These are phyloP conservation scores for Charina bottae DNA, from an alignment of 2,113 vertebrate species.

Conservation along the genomic window DNA sequence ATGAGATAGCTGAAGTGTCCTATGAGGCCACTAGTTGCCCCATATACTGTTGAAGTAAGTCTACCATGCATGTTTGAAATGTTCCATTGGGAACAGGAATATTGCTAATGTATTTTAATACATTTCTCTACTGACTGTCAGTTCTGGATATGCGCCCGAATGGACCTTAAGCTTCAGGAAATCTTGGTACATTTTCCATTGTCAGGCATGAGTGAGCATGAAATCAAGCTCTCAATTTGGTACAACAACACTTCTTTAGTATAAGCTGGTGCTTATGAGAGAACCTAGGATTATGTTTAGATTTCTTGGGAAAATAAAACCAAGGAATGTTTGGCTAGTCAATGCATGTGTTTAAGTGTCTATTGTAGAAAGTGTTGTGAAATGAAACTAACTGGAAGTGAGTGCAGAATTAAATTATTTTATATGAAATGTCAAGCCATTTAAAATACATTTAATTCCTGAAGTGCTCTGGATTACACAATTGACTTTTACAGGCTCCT, in stretches of 20 bases:
- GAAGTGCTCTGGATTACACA: slow-evolving; percentile 29
- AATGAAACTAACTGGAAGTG: slow-evolving; percentile 16
- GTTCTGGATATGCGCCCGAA: not conserved
- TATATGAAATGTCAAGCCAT: slow-evolving; percentile 25
- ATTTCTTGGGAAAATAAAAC: not conserved
- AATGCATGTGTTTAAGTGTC: not conserved
- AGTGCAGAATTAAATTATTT: slow-evolving; percentile 44
- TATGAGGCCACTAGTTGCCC: not conserved
- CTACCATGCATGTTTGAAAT: not conserved
- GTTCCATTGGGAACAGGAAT: not conserved
- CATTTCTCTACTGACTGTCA: not conserved
- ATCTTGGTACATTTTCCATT: not conserved
- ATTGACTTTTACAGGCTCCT: slow-evolving; percentile 29
- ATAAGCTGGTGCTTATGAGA: not conserved
- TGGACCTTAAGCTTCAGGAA: not conserved
- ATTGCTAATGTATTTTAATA: not conserved
- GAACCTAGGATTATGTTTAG: not conserved
- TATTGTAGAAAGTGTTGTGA: slow-evolving; percentile 9
- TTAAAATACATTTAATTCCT: slow-evolving; percentile 57
- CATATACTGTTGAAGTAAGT: not conserved
- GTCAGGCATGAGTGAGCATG: not conserved
- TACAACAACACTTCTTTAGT: not conserved
- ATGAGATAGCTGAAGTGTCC: not conserved
- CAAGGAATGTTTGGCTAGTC: not conserved
- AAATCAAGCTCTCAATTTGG: not conserved